Evolutionary conservation across 1,140 invertebrate species (phyloP).

Genomic region (Zaprionus lachaisei): DNA sequence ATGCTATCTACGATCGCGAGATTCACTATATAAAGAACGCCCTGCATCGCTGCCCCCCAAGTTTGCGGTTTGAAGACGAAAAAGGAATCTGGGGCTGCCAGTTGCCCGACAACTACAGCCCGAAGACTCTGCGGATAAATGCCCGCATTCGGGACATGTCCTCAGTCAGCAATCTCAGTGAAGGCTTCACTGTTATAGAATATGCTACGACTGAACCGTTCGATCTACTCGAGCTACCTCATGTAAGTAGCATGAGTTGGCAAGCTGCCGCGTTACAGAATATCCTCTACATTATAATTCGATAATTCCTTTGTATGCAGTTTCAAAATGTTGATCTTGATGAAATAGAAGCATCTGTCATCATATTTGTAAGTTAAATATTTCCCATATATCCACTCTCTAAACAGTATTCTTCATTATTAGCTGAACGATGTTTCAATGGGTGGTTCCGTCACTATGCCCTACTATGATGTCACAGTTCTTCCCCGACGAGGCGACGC

Average conservation of each 20-base stretch:
- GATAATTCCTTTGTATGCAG: slow-evolving; percentile 11
- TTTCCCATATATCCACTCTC: fast-evolving
- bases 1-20: slow-evolving; percentile 94
- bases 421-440: slow-evolving; percentile 45
- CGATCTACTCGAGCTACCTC: slow-evolving; percentile 13
- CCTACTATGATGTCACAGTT: not conserved
- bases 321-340: not conserved
- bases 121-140: not conserved
- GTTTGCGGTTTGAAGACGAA: not conserved
- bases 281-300: not conserved
- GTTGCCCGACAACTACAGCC: slow-evolving; percentile 37
- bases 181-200: slow-evolving; percentile 21
- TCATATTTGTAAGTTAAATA: slow-evolving; percentile 53
- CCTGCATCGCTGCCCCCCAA: slow-evolving; percentile 13
- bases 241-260: not conserved
- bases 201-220: slow-evolving; percentile 22
- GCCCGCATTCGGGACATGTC: slow-evolving; percentile 46
- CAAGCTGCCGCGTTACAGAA: not conserved
- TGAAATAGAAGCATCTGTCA: slow-evolving; percentile 26
- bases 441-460: slow-evolving; percentile 43
- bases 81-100: slow-evolving; percentile 37
- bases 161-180: not conserved
- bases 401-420: not conserved
- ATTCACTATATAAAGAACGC: slow-evolving; percentile 92
- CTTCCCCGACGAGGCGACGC: slow-evolving; percentile 40